These are phyloP conservation scores for Teleopsis dalmanni DNA, from an alignment of 1,140 invertebrate genomes.

Conservation along the genomic window DNA sequence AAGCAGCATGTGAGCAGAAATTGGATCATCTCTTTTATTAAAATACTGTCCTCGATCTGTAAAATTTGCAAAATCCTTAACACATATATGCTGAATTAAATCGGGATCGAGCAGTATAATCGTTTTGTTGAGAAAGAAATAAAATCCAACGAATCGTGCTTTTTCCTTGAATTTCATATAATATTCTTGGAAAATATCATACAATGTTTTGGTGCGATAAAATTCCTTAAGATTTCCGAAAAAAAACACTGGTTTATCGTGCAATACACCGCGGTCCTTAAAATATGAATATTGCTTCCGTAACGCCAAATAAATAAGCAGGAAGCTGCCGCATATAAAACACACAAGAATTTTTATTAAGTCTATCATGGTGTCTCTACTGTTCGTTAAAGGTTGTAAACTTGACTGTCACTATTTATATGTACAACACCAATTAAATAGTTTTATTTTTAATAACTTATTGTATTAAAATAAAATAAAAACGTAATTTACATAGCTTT, in stretches of 20 bases:
- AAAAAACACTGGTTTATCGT: constrained; percentile 33
- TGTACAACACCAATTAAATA: no score
- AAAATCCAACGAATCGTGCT: constrained; percentile 27
- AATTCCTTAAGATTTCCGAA: constrained; percentile 31
- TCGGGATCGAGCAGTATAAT: constrained; percentile 29
- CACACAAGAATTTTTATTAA: no score
- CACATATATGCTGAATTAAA: constrained; percentile 48
- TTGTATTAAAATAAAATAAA: no score
- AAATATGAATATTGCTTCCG: no score
- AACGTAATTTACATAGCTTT: no score
- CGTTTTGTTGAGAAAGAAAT: constrained; percentile 22
- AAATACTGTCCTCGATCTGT: constrained; percentile 46
- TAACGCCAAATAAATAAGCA: constrained; percentile 10
- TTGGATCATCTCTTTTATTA: constrained; percentile 47
- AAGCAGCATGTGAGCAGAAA: constrained; percentile 48
- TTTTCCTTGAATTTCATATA: constrained; percentile 25
- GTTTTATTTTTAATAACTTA: no score
- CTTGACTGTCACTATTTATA: no score
- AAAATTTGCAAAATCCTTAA: constrained; percentile 53
- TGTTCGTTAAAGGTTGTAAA: no score
- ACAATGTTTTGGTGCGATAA: constrained; percentile 16
- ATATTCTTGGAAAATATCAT: constrained; percentile 16
- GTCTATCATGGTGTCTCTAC: no score
- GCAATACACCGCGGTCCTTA: constrained; percentile 39
- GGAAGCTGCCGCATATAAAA: no score